Evolutionary conservation across 2,888 invertebrate genomes (phyloP).

Genomic region (Pristionchus japonicus): DNA sequence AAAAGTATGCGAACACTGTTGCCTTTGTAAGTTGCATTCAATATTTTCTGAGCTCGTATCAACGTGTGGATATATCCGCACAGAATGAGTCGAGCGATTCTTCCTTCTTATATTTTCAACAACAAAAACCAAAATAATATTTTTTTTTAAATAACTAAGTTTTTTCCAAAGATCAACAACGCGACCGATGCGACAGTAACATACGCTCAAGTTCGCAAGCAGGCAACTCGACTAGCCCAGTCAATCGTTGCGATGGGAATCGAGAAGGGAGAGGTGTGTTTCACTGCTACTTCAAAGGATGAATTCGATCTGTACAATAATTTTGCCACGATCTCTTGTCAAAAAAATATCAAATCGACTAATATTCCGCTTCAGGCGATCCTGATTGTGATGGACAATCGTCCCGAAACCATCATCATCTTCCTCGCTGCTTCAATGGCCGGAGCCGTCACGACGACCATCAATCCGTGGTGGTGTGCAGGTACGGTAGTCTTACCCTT

Average conservation of each 20-base stretch:
- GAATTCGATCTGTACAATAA: too few relatives aligned
- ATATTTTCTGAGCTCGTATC: background rate
- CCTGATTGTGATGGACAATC: conserved; percentile 25
- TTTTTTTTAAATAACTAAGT: too few relatives aligned
- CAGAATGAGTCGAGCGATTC: background rate
- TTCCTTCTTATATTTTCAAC: background rate
- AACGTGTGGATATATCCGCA: background rate
- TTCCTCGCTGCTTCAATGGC: conserved; percentile 34
- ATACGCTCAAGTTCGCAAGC: background rate
- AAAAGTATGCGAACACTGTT: background rate
- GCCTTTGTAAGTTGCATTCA: background rate
- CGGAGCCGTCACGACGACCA: conserved; percentile 28
- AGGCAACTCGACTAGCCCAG: background rate
- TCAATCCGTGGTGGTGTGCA: background rate
- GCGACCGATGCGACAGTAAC: background rate
- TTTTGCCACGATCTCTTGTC: too few relatives aligned
- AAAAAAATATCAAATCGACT: too few relatives aligned
- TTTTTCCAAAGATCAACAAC: conserved; percentile 31
- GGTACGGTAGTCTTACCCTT: background rate
- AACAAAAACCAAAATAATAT: background rate
- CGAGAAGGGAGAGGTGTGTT: conserved; percentile 38
- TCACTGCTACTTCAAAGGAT: background rate
- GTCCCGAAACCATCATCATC: conserved; percentile 30
- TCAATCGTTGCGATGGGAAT: background rate
- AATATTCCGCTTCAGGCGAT: background rate